Base-by-base conservation (phyloP, 2,888 invertebrate genomes). In the Calameuta filiformis region DNA sequence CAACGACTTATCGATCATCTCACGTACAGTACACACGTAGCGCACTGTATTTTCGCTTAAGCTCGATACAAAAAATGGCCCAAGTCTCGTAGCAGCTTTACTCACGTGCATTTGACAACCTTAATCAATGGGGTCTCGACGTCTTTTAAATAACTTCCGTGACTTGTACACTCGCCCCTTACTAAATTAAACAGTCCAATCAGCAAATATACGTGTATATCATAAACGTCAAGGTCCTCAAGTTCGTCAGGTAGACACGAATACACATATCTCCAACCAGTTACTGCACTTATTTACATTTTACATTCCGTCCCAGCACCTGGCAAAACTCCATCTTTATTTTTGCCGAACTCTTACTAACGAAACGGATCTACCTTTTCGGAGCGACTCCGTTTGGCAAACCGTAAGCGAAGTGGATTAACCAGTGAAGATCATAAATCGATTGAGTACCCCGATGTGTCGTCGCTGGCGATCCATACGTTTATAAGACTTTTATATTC, bases 261-360 rank as follows among this genome's bases (percentile, higher is more conserved):
- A 86, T 87, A 87, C 86, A 87, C 86, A 56, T 56, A 56, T 23
- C 83, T 83, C 86, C 85, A 85, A 83, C 87, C 87, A 87, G 85
- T 88, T 86, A 87, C 87, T 87, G 85, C 86, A 83, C 85, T 86
- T 84, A 88, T 88, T 88, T 88, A 85, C 88, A 82, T 86, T 88
- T 87, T 85, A 85, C 88, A 86, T 88, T 89, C 87, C 82, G 83
- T 84, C 77, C 84, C 79, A 81, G 85, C 88, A 88, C 85, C 87
- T 87, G 86, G 84, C 82, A 82, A 75, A 80, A 81, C 80, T 69
- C 69, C 76, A 74, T 37, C 77, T 81, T 68, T 73, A 75, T 76
- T 30, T 71, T 71, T 1, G 12, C 15, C 6, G 12, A 2, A 15
- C 1, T 71, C 33, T 80, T 82, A 84, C 81, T 81, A 81, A 75